Evolutionary conservation across 2,888 invertebrate species (phyloP), one percentile per base, ranked within the genome.

Genomic region (Hemicrepidius hirtus): DNA sequence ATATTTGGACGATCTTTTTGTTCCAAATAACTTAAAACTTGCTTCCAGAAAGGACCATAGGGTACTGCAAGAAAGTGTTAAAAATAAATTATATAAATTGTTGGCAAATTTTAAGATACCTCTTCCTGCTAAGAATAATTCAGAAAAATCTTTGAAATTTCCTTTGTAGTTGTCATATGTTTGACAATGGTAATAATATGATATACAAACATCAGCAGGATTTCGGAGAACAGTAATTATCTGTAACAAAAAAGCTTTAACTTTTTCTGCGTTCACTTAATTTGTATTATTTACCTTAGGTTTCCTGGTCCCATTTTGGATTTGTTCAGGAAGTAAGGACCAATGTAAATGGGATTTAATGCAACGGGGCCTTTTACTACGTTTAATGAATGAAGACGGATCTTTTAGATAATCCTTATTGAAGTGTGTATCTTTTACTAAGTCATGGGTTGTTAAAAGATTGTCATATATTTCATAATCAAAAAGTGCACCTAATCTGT

Each of bases 211-310:
- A 44, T 18, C 44, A 7, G 13, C 7, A 18, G 44, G 7, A 18
- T 13, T 93, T 86, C 71, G 89, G 90, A 83, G 92, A 95, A 85
- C 96, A 95, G 85, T 95, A 93, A 84, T 93, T 97, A 83, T 93
- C 96, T 0, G 97, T 97, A 0, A 97, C 95, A 74, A 94, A 81
- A 94, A 91, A 84, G 97, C 97, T 85, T 97, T 97, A 0, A 97
- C 95, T 86, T 97, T 96, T 60, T 97, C 91, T 0, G 94, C 5
- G 91, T 37, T 37, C 2, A 24, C 1, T 32, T 32, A 1, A 5
- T 32, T 9, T 32, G 24, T 24, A 24, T 32, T n/a, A n/a, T 32
- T 32, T 32, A 32, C 32, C 32, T 32, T 32, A 5, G 32, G 32
- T 1, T 32, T 5, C 6, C 18, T 44, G 3, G 44, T 16, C 7